Conservation (phyloP, 2,797 vertebrate species). For the Catamblyrhynchus diadema region DNA sequence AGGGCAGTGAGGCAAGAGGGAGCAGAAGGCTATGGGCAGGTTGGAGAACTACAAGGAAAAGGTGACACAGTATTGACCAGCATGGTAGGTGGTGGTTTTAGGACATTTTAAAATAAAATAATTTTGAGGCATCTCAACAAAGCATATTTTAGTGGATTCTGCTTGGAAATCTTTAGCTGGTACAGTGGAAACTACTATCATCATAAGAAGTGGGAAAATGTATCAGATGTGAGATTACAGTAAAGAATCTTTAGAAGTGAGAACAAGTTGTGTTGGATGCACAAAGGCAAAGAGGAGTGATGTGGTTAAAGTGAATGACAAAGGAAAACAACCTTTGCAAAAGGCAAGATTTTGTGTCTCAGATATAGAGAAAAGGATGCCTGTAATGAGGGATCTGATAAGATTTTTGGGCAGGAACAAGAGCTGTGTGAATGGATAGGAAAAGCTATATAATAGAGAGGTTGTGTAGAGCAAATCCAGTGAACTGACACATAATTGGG, state of each 20-base stretch:
- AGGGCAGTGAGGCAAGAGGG: not conserved
- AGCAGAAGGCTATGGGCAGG: not conserved
- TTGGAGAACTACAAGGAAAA: not conserved
- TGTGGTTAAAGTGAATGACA: not conserved
- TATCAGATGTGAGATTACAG: not conserved
- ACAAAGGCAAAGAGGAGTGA: not conserved
- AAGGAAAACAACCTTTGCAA: not conserved
- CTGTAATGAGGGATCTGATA: not conserved
- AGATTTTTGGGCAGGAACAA: not conserved
- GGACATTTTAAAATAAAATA: not conserved
- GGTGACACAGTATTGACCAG: not conserved
- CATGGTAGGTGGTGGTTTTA: not conserved
- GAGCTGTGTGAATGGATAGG: not conserved
- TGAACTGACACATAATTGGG: not conserved
- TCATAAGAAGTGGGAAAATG: not conserved
- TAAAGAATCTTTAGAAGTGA: not conserved
- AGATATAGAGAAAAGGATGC: not conserved
- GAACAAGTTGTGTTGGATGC: not conserved
- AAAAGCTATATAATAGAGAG: not conserved
- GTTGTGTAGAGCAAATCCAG: not conserved
- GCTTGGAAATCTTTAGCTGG: not conserved
- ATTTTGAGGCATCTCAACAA: not conserved
- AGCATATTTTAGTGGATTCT: not conserved
- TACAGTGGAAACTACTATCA: not conserved
- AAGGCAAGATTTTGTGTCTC: not conserved